These are phyloP conservation scores for Mactra quadrangularis DNA, from an alignment of 1,140 invertebrate species.

Conservation along the genomic window DNA sequence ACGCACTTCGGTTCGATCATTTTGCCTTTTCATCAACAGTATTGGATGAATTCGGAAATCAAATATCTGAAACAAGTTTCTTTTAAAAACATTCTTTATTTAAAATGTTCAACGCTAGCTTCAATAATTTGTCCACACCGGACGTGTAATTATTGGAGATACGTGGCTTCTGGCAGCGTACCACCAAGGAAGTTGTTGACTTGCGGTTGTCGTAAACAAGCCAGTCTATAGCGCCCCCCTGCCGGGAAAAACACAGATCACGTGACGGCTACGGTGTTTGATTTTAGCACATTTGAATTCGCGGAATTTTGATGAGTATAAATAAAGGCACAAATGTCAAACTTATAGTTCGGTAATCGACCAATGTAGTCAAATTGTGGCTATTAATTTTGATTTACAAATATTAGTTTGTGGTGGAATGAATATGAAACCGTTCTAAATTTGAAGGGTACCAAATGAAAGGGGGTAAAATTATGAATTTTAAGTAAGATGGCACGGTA, in stretches of 20 bases:
- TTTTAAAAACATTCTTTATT: too few species aligned
- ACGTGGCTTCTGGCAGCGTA: slow-evolving; percentile 11
- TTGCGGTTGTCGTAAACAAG: slow-evolving; percentile 51
- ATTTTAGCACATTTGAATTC: slow-evolving; percentile 12
- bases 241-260: slow-evolving; percentile 32
- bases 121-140: slow-evolving; percentile 26
- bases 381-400: slow-evolving; percentile 42
- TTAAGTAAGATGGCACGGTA: slow-evolving; percentile 1
- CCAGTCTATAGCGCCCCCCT: slow-evolving; percentile 7
- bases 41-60: too few species aligned
- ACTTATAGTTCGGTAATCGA: background rate
- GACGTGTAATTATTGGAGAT: slow-evolving; percentile 29
- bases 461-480: slow-evolving; percentile 12
- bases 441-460: background rate
- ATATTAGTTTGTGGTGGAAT: slow-evolving; percentile 23
- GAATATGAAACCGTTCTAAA: slow-evolving; percentile 9
- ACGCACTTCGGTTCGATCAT: too few species aligned
- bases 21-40: too few species aligned
- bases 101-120: too few species aligned
- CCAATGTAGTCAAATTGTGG: background rate
- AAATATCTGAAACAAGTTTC: too few species aligned
- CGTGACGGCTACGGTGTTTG: slow-evolving; percentile 17
- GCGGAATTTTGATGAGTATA: slow-evolving; percentile 46
- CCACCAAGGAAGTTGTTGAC: slow-evolving; percentile 47
- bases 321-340: slow-evolving; percentile 8